Evolutionary conservation across 2,113 vertebrate species (phyloP).

Genomic region (Pachypanchax playfairii): DNA sequence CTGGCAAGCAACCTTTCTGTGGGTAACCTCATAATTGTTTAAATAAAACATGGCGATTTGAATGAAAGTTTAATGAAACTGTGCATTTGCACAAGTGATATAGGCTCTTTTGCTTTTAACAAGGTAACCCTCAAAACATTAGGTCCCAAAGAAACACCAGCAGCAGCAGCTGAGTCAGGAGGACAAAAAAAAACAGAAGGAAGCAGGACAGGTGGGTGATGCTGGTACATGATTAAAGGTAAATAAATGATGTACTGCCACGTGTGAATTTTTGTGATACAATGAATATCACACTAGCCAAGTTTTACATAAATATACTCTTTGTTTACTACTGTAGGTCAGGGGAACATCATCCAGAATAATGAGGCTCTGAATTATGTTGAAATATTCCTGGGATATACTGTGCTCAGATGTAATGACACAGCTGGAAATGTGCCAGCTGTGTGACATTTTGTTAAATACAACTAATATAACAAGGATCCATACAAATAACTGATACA

Average conservation of each 20-base stretch:
- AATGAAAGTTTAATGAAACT: slow-evolving; percentile 78
- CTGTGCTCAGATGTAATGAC: slow-evolving; percentile 18
- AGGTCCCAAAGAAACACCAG: slow-evolving; percentile 45
- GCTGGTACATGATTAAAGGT: slow-evolving; percentile 32
- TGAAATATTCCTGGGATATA: slow-evolving; percentile 28
- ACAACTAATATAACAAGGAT: slow-evolving; percentile 1
- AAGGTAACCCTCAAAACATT: slow-evolving; percentile 67
- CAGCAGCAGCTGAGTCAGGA: slow-evolving; percentile 16
- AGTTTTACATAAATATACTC: slow-evolving; percentile 20
- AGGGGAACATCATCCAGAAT: slow-evolving; percentile 15
- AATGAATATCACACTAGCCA: slow-evolving; percentile 6
- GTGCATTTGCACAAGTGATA: slow-evolving; percentile 75
- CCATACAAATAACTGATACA: slow-evolving; percentile 13
- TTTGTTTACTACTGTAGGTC: slow-evolving; percentile 23
- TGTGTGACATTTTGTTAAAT: slow-evolving; percentile 42
- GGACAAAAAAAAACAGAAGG: slow-evolving; percentile 1
- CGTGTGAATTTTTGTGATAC: slow-evolving; percentile 15
- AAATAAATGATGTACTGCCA: background rate
- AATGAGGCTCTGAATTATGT: slow-evolving; percentile 4
- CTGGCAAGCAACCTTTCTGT: slow-evolving; percentile 51
- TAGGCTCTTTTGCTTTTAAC: slow-evolving; percentile 67
- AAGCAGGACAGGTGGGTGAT: background rate
- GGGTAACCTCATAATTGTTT: slow-evolving; percentile 77
- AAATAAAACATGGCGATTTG: slow-evolving; percentile 78
- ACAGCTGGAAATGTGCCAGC: slow-evolving; percentile 35